A percentile compares a stretch with the other conserved stretches of the same genome.
Conservation (phyloP, 2,797 vertebrate genomes). For the Enteromius trimaculatus region DNA sequence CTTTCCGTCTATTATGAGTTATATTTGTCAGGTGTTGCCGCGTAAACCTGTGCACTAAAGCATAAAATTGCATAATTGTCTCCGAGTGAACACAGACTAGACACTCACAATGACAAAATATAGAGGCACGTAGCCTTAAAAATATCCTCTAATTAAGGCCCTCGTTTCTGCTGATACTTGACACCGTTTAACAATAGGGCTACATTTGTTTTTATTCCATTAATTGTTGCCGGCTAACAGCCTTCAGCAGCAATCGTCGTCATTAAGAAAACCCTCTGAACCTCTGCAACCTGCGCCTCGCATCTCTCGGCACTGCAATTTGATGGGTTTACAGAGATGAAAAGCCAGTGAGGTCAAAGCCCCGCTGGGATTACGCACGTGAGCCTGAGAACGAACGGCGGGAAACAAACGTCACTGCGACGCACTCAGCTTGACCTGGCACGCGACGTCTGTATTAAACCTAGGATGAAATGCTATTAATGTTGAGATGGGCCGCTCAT, state of each 20-base stretch:
- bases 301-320: conserved; percentile 8
- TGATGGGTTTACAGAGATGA: conserved; percentile 25
- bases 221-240: background rate
- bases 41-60: conserved; percentile 46
- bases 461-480: background rate
- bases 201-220: conserved; percentile 32
- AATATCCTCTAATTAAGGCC: conserved; percentile 37
- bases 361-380: conserved; percentile 14
- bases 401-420: conserved; percentile 1
- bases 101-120: conserved; percentile 42
- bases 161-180: conserved; percentile 1
- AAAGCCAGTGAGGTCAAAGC: background rate
- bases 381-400: conserved; percentile 9
- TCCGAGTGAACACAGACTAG: conserved; percentile 35
- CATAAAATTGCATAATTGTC: conserved; percentile 55
- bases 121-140: conserved; percentile 29
- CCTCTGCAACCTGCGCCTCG: background rate
- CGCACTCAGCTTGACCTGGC: background rate
- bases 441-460: background rate
- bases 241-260: conserved; percentile 18
- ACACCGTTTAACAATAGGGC: conserved; percentile 23
- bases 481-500: background rate
- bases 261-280: conserved; percentile 27
- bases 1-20: conserved; percentile 2
- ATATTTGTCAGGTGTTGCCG: conserved; percentile 34